Evolutionary conservation across 2,113 vertebrate genomes (phyloP).

Genomic region (Bufo gargarizans): DNA sequence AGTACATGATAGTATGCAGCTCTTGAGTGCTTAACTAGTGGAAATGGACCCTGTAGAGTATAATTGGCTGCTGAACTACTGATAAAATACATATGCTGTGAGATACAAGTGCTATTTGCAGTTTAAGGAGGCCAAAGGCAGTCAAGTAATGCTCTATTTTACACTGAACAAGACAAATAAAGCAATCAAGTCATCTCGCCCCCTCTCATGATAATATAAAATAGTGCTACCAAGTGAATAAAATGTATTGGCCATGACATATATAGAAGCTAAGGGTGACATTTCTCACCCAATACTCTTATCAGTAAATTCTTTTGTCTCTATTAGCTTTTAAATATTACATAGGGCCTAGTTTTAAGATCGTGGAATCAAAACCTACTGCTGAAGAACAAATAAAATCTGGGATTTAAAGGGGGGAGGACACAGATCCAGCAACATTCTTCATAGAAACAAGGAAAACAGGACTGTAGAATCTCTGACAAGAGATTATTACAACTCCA

Average conservation of each 20-base stretch:
- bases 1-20: slow-evolving; percentile 24
- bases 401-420: background rate
- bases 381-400: background rate
- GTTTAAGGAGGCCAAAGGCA: background rate
- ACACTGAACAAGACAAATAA: background rate
- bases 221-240: background rate
- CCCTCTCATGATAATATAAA: background rate
- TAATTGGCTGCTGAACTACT: background rate
- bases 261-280: background rate
- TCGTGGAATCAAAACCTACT: background rate
- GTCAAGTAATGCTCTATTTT: background rate
- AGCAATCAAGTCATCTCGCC: background rate
- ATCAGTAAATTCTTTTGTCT: background rate
- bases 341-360: background rate
- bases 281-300: background rate
- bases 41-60: background rate
- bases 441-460: too few species aligned
- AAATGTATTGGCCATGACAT: background rate
- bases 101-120: background rate
- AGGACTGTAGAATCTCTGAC: background rate
- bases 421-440: too few species aligned
- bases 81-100: slow-evolving; percentile 2
- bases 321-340: background rate
- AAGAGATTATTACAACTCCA: background rate
- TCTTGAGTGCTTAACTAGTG: slow-evolving; percentile 6